Conservation (phyloP, 2,797 vertebrate species). For the Peromyscus melanophrys region DNA sequence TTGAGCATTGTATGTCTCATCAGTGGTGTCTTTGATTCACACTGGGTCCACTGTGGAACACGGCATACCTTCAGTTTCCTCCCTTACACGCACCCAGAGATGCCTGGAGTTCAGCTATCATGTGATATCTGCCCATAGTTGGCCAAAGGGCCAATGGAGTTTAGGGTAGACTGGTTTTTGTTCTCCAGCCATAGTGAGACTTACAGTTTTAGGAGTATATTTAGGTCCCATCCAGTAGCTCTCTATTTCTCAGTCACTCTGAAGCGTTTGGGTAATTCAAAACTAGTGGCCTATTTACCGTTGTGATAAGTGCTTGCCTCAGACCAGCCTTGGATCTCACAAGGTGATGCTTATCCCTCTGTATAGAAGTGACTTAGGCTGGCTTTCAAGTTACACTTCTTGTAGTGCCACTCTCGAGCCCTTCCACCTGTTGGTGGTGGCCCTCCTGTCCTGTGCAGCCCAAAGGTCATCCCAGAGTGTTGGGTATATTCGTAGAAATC, state of each 20-base stretch:
- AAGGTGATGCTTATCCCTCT: slow-evolving; percentile 5
- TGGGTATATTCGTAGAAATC: slow-evolving; percentile 53
- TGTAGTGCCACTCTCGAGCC: neutral
- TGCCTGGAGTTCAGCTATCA: neutral
- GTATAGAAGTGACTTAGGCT: neutral
- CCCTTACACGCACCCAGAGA: neutral
- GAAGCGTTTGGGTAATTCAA: slow-evolving; percentile 29
- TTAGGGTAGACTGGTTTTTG: slow-evolving; percentile 1
- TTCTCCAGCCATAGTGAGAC: neutral
- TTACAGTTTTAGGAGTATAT: neutral
- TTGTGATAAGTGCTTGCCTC: neutral
- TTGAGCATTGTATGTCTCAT: neutral
- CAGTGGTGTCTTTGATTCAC: neutral
- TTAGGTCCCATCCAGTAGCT: neutral
- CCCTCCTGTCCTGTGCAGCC: slow-evolving; percentile 17
- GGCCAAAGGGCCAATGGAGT: neutral
- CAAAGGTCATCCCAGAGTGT: slow-evolving; percentile 32
- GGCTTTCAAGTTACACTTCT: slow-evolving; percentile 12
- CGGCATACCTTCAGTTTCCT: neutral
- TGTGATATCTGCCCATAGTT: neutral
- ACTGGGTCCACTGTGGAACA: neutral
- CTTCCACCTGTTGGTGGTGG: neutral
- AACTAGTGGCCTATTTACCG: neutral
- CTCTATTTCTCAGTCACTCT: slow-evolving; percentile 31
- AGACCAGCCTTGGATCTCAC: slow-evolving; percentile 33